Percentiles rank a stretch among this genome's conserved stretches.
phyloP scores from a whole-genome alignment of 2,797 vertebrate genomes.

The Mormyrops boulengeri region DNA sequence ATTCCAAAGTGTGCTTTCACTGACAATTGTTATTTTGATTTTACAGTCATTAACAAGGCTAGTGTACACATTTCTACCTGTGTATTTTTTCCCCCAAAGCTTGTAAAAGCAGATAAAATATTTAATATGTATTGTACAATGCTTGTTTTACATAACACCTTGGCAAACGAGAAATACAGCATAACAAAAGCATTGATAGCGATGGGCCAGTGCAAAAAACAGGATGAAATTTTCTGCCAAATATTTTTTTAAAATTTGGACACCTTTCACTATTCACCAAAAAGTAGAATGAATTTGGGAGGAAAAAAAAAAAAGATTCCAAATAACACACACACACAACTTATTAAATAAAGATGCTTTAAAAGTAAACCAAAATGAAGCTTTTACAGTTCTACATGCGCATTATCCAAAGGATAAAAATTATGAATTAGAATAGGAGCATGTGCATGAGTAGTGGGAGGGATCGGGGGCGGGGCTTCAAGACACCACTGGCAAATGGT shows the following conservation, averaged over 20 bases:
- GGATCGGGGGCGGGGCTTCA: neutral
- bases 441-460: neutral
- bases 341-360: constrained; percentile 82
- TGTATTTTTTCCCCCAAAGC: constrained; percentile 33
- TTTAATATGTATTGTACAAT: constrained; percentile 68
- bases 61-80: constrained; percentile 64
- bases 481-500: neutral
- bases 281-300: constrained; percentile 67
- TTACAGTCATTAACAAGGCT: constrained; percentile 64
- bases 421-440: constrained; percentile 5
- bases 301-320: constrained; percentile 49
- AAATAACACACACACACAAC: constrained; percentile 62
- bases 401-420: constrained; percentile 63
- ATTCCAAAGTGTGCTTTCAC: constrained; percentile 57
- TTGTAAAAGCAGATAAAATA: constrained; percentile 77
- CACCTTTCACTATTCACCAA: constrained; percentile 67
- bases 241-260: constrained; percentile 39
- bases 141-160: constrained; percentile 60
- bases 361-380: constrained; percentile 78
- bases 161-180: constrained; percentile 60
- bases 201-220: constrained; percentile 48
- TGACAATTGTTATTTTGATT: constrained; percentile 56
- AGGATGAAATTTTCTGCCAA: constrained; percentile 3
- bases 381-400: constrained; percentile 75
- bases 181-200: constrained; percentile 68